phyloP scores from a whole-genome alignment of 2,113 vertebrate genomes.

The Hipposideros armiger region DNA sequence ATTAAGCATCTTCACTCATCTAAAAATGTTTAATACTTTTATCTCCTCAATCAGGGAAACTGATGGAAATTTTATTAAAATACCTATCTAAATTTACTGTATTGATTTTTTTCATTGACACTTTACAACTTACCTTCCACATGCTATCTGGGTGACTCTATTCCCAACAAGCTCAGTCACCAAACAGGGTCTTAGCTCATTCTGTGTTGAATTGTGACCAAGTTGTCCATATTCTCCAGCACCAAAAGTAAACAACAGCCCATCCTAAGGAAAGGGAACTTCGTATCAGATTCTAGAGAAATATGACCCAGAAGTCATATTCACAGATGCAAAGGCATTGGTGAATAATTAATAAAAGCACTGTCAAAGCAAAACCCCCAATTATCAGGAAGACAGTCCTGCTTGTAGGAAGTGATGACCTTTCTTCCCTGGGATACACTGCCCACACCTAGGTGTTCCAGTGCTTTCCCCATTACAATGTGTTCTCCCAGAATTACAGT shows the following conservation, averaged over 20 bases:
- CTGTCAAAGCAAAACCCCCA: background rate
- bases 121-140: constrained; percentile 86
- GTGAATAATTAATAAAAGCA: background rate
- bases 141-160: constrained; percentile 85
- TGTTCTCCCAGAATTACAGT: background rate
- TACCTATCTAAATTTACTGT: background rate
- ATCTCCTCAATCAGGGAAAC: constrained; percentile 9
- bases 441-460: background rate
- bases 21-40: constrained; percentile 37
- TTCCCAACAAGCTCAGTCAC: constrained; percentile 72
- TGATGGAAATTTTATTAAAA: background rate
- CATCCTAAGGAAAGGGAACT: constrained; percentile 82
- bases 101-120: background rate
- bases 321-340: background rate
- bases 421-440: background rate
- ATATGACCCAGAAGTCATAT: background rate
- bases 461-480: background rate
- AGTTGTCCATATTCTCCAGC: constrained; percentile 89
- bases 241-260: constrained; percentile 89
- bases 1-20: background rate
- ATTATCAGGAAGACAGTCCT: background rate
- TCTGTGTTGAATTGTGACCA: constrained; percentile 85
- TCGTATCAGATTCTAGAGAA: constrained; percentile 27
- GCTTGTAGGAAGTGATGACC: background rate
- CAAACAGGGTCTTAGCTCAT: constrained; percentile 82